Conservation (phyloP, 2,797 vertebrate genomes). For the Typhlichthys subterraneus region DNA sequence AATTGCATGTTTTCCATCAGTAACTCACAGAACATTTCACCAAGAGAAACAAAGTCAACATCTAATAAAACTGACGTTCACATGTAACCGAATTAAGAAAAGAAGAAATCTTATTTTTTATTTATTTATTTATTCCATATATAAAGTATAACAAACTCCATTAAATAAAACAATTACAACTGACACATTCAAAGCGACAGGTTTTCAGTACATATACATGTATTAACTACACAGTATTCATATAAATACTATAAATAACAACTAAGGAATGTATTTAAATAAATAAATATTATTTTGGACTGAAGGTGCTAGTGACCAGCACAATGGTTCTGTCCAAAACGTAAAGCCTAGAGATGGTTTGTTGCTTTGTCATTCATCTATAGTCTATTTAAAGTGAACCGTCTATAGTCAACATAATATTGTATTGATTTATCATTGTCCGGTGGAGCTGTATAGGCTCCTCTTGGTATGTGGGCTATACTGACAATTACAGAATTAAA, state of each 20-base stretch:
- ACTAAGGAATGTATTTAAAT: constrained; percentile 74
- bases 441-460: too few species aligned
- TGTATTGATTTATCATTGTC: too few species aligned
- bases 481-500: too few species aligned
- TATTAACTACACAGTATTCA: constrained; percentile 42
- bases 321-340: too few species aligned
- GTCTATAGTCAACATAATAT: too few species aligned
- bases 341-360: too few species aligned
- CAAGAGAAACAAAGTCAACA: constrained; percentile 7
- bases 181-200: constrained; percentile 62
- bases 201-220: constrained; percentile 48
- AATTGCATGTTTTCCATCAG: background rate
- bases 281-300: constrained; percentile 78
- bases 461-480: too few species aligned
- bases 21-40: too few species aligned
- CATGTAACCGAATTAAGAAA: background rate
- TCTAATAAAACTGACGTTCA: background rate
- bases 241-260: constrained; percentile 82
- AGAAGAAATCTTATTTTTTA: too few species aligned
- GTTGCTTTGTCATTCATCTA: too few species aligned
- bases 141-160: background rate
- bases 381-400: too few species aligned
- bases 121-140: too few species aligned
- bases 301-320: constrained; percentile 17
- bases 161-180: constrained; percentile 33